phyloP scores from a whole-genome alignment of 2,113 vertebrate species.

The Butorides virescens region DNA sequence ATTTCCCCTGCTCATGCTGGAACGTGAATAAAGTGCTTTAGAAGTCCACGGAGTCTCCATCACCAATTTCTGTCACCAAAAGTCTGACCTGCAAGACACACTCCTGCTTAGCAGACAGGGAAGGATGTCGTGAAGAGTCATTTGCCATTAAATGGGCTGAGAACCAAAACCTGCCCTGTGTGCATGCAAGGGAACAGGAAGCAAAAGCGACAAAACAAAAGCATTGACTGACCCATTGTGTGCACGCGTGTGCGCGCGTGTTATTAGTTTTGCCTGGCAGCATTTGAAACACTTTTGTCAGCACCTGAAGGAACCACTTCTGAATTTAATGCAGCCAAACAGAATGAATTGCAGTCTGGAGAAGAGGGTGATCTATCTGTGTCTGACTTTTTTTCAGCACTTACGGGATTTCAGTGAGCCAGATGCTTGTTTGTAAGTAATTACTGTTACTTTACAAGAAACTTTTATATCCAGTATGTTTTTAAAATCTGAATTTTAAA shows the following conservation, averaged over 20 bases:
- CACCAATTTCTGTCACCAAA: not conserved
- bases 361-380: not conserved
- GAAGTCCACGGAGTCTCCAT: not conserved
- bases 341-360: not conserved
- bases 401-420: not conserved
- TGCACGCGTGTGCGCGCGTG: accelerated
- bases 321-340: not conserved
- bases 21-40: not conserved
- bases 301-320: not conserved
- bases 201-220: not conserved
- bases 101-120: not conserved
- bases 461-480: not conserved
- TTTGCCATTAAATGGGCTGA: not conserved
- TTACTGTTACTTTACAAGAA: not conserved
- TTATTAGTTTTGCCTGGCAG: not conserved
- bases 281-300: not conserved
- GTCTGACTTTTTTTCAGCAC: not conserved
- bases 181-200: not conserved
- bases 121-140: not conserved
- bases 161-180: not conserved
- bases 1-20: not conserved
- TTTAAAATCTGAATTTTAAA: not conserved
- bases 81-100: not conserved
- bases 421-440: not conserved
- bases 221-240: not conserved